Percentiles rank a stretch among this genome's conserved stretches.
Conservation (phyloP, 2,113 vertebrate species). For the Archocentrus centrarchus region DNA sequence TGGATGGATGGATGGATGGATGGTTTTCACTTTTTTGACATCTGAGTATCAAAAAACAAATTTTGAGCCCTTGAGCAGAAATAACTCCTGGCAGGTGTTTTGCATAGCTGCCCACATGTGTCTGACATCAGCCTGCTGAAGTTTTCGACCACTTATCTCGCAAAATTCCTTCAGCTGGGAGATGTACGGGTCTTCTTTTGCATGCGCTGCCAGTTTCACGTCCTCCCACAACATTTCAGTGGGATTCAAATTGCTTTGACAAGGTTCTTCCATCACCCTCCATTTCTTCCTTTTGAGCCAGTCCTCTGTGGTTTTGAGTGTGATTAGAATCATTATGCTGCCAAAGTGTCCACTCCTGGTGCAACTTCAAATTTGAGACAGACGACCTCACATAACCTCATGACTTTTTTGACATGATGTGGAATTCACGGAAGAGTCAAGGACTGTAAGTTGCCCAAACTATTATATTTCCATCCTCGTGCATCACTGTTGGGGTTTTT, state of each 20-base stretch:
- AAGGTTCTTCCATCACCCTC: background rate
- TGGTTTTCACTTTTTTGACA: too few species aligned
- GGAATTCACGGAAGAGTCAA: background rate
- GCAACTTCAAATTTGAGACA: background rate
- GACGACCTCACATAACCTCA: background rate
- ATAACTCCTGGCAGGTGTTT: conserved; percentile 11
- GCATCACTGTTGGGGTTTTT: too few species aligned
- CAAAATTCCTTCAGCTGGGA: background rate
- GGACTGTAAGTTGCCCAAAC: background rate
- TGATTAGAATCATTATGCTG: background rate
- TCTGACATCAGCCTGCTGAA: background rate
- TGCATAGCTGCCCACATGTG: background rate
- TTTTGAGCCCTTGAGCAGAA: background rate
- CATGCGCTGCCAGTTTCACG: conserved; percentile 2
- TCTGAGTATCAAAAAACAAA: background rate
- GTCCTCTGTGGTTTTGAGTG: background rate
- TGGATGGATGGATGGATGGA: too few species aligned
- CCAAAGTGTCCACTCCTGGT: background rate
- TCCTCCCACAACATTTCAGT: conserved; percentile 13
- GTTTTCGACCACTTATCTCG: background rate
- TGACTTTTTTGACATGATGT: background rate
- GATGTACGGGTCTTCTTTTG: background rate
- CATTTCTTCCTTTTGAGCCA: background rate
- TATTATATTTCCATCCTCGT: background rate
- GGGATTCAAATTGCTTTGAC: conserved; percentile 8